phyloP scores from a whole-genome alignment of 2,113 vertebrate species.

The Furnarius figulus region DNA sequence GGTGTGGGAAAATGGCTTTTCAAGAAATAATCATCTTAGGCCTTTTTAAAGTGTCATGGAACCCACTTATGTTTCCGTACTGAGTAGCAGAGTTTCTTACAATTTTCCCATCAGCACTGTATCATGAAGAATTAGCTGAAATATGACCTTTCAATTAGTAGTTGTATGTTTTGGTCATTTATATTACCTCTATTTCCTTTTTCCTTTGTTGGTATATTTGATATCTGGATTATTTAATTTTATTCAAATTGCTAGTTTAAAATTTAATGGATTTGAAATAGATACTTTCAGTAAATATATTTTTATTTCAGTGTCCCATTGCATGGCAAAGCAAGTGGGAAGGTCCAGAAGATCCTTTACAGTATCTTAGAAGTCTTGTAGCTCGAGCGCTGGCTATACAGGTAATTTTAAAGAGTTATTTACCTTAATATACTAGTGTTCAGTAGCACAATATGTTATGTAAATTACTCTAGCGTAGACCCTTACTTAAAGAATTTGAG shows the following conservation, averaged over 20 bases:
- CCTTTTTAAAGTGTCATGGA: not conserved
- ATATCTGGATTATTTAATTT: not conserved
- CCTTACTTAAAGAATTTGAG: too few species aligned
- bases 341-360: conserved; percentile 95
- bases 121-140: not conserved
- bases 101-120: not conserved
- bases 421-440: not conserved
- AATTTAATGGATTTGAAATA: not conserved
- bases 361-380: conserved; percentile 90
- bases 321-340: conserved; percentile 96
- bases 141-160: not conserved
- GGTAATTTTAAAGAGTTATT: conserved; percentile 75
- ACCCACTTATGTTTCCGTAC: not conserved
- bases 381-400: conserved; percentile 87
- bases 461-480: not conserved
- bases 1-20: not conserved
- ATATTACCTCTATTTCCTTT: not conserved
- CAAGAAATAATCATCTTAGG: not conserved
- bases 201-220: not conserved
- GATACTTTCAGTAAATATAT: not conserved
- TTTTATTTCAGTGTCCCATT: conserved; percentile 86
- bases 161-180: not conserved
- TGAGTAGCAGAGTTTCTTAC: not conserved
- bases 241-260: not conserved
- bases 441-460: not conserved